Conservation (phyloP, 2,888 invertebrate genomes). For the Ceriagrion tenellum region DNA sequence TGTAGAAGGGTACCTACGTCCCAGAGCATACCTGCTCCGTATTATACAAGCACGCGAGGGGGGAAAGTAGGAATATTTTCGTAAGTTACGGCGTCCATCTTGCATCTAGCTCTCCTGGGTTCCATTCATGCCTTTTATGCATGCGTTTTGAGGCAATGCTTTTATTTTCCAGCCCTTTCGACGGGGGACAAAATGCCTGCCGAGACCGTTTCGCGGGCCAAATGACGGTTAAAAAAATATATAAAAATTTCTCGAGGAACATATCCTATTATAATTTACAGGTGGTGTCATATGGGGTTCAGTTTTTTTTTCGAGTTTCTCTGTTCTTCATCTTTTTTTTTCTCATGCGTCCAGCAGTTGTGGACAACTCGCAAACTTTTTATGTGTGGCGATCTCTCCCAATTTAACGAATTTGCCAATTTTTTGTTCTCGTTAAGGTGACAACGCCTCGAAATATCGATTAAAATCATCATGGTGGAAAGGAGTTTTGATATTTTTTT, state of each 20-base stretch:
- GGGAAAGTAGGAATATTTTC: slow-evolving; percentile 4
- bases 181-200: neutral
- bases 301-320: neutral
- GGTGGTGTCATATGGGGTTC: neutral
- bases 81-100: neutral
- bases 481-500: neutral
- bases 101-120: neutral
- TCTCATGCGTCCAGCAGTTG: neutral
- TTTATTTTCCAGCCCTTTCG: neutral
- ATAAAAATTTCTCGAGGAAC: neutral
- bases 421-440: neutral
- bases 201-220: neutral
- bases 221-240: neutral
- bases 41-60: neutral
- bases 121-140: neutral
- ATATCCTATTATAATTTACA: neutral
- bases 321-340: neutral
- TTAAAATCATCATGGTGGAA: neutral
- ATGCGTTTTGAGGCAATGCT: neutral
- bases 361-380: neutral
- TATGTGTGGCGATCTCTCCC: neutral
- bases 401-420: neutral
- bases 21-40: slow-evolving; percentile 1
- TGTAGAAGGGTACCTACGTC: neutral
- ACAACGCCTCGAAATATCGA: neutral